phyloP scores from a whole-genome alignment of 2,113 vertebrate species.

The Illadopsis cleaveri region DNA sequence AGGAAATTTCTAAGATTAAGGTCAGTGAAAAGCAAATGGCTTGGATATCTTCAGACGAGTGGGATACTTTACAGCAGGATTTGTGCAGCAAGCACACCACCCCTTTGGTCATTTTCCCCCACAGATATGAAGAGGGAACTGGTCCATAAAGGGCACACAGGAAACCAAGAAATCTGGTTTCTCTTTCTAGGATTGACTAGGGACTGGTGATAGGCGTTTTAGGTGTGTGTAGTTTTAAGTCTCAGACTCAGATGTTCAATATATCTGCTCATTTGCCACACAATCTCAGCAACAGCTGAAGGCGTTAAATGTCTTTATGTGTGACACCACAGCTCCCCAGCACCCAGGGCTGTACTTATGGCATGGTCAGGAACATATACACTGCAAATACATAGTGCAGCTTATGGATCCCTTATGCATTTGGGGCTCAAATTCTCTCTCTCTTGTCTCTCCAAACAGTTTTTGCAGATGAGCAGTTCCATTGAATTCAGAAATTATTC shows the following conservation, averaged over 20 bases:
- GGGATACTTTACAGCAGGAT: background rate
- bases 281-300: background rate
- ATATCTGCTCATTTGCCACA: background rate
- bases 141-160: accelerated
- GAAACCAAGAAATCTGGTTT: background rate
- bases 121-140: background rate
- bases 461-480: background rate
- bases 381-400: background rate
- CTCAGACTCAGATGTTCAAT: background rate
- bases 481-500: background rate
- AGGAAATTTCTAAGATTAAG: background rate
- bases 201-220: background rate
- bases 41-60: background rate
- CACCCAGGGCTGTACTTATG: background rate
- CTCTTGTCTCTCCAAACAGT: background rate
- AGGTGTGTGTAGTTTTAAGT: background rate
- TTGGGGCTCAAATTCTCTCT: background rate
- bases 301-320: background rate
- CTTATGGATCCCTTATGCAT: background rate
- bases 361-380: background rate
- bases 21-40: background rate
- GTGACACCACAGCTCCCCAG: background rate
- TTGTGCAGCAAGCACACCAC: background rate
- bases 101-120: background rate
- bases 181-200: background rate